phyloP scores from a whole-genome alignment of 2,888 invertebrate species.

The Hypomecis punctinalis region DNA sequence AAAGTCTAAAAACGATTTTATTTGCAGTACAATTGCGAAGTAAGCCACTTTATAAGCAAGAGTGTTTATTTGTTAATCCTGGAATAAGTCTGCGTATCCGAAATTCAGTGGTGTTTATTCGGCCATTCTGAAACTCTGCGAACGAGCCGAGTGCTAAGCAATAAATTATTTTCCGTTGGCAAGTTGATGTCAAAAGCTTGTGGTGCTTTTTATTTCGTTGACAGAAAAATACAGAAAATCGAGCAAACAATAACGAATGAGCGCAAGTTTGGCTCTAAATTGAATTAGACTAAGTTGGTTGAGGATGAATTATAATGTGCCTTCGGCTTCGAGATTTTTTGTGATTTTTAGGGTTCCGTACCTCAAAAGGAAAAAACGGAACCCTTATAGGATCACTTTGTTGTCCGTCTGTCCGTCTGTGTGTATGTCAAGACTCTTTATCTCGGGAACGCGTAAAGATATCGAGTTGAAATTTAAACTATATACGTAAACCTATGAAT shows the following conservation, averaged over 20 bases:
- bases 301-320: constrained; percentile 1
- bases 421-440: no score
- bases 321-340: constrained; percentile 6
- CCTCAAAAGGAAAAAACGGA: no score
- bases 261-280: constrained; percentile 23
- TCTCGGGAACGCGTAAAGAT: no score
- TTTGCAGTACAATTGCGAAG: not conserved
- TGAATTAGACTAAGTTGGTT: constrained; percentile 20
- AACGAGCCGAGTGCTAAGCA: constrained; percentile 48
- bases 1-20: not conserved
- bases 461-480: no score
- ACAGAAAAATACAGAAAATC: constrained; percentile 26
- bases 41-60: constrained; percentile 6
- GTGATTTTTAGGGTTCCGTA: not conserved
- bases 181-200: constrained; percentile 51
- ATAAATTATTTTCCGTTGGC: constrained; percentile 61
- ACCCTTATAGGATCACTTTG: no score
- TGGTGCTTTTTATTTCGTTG: constrained; percentile 38
- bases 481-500: no score
- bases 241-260: constrained; percentile 29
- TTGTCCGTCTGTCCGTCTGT: no score
- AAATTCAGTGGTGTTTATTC: constrained; percentile 47
- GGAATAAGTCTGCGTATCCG: constrained; percentile 46
- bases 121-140: constrained; percentile 35
- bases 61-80: constrained; percentile 24